Conservation (phyloP, 2,888 invertebrate species). For the Conops quadrifasciatus region DNA sequence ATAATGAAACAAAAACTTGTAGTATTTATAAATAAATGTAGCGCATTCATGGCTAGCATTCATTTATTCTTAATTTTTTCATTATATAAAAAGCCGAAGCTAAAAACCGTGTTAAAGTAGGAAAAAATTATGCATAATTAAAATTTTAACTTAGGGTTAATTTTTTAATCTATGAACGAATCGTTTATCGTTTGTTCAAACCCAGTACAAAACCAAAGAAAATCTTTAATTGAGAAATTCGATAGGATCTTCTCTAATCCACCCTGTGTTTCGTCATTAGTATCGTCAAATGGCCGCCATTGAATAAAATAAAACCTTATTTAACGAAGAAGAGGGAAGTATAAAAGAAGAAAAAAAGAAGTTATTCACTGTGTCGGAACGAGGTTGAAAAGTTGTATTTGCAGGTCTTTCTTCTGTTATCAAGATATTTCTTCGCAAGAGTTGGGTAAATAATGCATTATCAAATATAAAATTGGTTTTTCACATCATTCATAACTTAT, state of each 20-base stretch:
- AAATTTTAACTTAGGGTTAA: no score
- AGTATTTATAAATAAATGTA: constrained; percentile 26
- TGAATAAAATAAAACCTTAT: neutral
- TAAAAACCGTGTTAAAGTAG: no score
- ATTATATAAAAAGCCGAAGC: no score
- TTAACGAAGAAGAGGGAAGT: neutral
- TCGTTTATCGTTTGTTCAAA: no score
- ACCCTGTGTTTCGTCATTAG: neutral
- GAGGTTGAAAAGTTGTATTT: neutral
- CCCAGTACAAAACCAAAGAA: no score
- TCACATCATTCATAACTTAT: neutral
- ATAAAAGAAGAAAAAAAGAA: constrained; percentile 4
- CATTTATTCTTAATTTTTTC: no score
- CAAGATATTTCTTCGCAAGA: constrained; percentile 17
- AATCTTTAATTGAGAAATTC: no score
- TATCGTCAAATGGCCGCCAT: neutral
- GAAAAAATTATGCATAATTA: no score
- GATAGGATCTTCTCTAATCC: neutral
- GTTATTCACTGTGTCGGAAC: neutral
- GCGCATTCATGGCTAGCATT: neutral
- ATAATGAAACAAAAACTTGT: constrained; percentile 5
- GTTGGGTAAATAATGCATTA: constrained; percentile 21
- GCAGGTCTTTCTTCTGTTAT: constrained; percentile 15
- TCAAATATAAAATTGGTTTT: neutral
- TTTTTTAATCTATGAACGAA: no score